Conservation (phyloP, 2,888 invertebrate species). For the Drosophila pseudotalamancana region DNA sequence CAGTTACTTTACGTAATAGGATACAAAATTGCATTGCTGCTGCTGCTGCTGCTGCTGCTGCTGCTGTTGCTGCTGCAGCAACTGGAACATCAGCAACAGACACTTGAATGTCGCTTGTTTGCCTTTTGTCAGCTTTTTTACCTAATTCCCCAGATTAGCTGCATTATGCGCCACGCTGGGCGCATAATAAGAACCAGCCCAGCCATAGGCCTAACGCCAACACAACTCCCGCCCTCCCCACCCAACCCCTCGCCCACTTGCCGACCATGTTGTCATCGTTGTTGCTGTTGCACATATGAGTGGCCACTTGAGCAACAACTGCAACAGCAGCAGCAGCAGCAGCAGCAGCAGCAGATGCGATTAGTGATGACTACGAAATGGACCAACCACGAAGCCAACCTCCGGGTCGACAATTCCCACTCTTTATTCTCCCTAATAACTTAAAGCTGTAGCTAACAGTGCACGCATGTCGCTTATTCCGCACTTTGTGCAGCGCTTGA, state of each 20-base stretch:
- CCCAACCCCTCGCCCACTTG: conserved; percentile 5
- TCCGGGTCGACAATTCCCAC: too few species aligned
- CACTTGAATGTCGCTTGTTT: conserved; percentile 66
- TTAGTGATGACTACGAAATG: conserved; percentile 45
- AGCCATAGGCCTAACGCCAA: conserved; percentile 29
- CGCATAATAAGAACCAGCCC: conserved; percentile 61
- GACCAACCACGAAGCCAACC: conserved; percentile 10
- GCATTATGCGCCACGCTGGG: conserved; percentile 76
- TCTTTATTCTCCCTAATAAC: too few species aligned
- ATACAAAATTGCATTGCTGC: conserved; percentile 75
- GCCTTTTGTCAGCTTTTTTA: conserved; percentile 73
- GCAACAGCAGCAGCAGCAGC: conserved; percentile 27
- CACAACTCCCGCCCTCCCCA: neutral
- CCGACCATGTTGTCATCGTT: conserved; percentile 4
- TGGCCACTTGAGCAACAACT: conserved; percentile 50
- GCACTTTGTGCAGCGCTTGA: too few species aligned
- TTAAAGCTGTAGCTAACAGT: too few species aligned
- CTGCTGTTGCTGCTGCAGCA: conserved; percentile 25
- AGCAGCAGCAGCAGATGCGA: conserved; percentile 25
- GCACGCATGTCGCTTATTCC: too few species aligned
- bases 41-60: conserved; percentile 14
- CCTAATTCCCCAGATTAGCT: conserved; percentile 78
- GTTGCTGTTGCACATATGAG: conserved; percentile 47
- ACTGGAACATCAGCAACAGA: conserved; percentile 42
- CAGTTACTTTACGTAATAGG: conserved; percentile 75